A percentile compares a stretch with the other conserved stretches of the same genome.
phyloP scores from a whole-genome alignment of 2,888 invertebrate genomes.

The Psococerastis gibbosa region DNA sequence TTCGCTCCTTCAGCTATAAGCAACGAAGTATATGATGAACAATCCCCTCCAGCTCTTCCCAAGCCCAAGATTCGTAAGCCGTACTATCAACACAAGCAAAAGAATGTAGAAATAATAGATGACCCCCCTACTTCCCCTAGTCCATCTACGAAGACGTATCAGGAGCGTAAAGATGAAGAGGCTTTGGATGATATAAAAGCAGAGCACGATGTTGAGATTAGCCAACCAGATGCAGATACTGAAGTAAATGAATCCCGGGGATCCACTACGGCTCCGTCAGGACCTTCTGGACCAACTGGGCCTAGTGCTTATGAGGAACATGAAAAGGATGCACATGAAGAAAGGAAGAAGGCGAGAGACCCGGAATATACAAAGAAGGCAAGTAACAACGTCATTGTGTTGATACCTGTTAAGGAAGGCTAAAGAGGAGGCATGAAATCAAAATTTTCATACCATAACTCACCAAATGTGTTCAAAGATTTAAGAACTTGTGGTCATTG shows the following conservation, averaged over 20 bases:
- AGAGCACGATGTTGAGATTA: background rate
- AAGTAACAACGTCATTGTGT: too few relatives aligned
- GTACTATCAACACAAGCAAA: conserved; percentile 11
- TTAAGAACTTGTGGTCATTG: too few relatives aligned
- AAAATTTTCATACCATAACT: too few relatives aligned
- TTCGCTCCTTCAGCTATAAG: conserved; percentile 17
- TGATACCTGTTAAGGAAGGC: too few relatives aligned
- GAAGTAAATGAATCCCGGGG: background rate
- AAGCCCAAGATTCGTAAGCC: conserved; percentile 6
- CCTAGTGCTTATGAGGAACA: conserved; percentile 16
- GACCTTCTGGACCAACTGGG: background rate
- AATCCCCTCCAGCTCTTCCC: conserved; percentile 5
- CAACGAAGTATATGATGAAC: conserved; percentile 16
- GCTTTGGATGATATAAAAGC: background rate
- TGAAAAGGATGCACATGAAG: conserved; percentile 17
- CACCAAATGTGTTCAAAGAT: too few relatives aligned
- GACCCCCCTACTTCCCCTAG: conserved; percentile 14
- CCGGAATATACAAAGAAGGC: conserved; percentile 18
- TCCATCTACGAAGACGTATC: conserved; percentile 19
- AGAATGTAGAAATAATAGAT: conserved; percentile 12
- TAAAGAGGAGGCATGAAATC: too few relatives aligned
- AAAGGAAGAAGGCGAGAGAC: conserved; percentile 16
- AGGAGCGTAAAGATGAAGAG: conserved; percentile 17
- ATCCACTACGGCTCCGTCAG: conserved; percentile 15
- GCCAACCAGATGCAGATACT: background rate